These are phyloP conservation scores for Hyles lineata DNA, from an alignment of 2,888 invertebrate species.

Conservation along the genomic window DNA sequence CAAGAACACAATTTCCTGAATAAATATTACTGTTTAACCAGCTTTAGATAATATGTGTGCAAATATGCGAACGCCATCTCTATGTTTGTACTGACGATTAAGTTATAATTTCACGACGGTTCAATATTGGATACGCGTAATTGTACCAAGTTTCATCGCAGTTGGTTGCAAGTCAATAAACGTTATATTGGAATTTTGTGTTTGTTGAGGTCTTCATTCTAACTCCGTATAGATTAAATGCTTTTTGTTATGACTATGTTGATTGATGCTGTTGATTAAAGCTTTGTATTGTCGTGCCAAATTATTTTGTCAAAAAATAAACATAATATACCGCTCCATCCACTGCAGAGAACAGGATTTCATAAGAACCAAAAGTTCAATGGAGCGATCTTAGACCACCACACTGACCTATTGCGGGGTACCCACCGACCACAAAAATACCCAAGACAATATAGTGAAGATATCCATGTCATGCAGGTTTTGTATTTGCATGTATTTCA, in stretches of 20 bases:
- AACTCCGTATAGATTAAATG: background rate
- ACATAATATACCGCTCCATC: too few species aligned
- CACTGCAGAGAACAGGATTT: too few species aligned
- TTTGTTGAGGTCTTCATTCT: background rate
- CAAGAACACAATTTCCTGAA: background rate
- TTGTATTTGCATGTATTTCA: too few species aligned
- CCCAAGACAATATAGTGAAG: too few species aligned
- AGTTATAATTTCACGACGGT: constrained; percentile 17
- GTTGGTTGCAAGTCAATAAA: background rate
- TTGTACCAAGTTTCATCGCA: background rate
- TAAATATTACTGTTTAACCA: background rate
- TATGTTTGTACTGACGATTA: constrained; percentile 19
- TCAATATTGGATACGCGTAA: constrained; percentile 24
- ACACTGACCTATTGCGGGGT: too few species aligned
- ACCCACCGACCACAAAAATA: too few species aligned
- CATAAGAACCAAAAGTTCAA: too few species aligned
- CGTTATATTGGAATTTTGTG: constrained; percentile 1
- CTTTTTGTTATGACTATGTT: background rate
- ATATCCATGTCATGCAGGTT: too few species aligned
- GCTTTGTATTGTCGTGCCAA: background rate
- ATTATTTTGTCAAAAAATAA: too few species aligned
- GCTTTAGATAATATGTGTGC: background rate
- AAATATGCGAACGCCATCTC: constrained; percentile 1
- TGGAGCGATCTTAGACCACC: too few species aligned
- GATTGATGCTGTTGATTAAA: background rate